These are phyloP conservation scores for Amphilophus citrinellus DNA, from an alignment of 2,113 vertebrate species.

Conservation along the genomic window DNA sequence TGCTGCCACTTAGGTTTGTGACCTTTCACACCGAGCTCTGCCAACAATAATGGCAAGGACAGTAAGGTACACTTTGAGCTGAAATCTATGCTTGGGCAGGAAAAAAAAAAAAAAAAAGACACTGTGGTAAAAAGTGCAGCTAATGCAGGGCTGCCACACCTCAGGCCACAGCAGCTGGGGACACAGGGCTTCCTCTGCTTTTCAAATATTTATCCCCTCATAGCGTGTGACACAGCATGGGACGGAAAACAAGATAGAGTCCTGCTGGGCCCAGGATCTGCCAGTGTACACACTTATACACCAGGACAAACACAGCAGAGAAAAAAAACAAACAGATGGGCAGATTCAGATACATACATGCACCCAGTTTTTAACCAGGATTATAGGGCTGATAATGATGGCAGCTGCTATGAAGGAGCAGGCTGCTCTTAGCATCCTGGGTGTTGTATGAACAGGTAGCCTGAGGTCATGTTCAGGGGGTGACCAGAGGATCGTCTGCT, in stretches of 20 bases:
- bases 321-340: conserved; percentile 48
- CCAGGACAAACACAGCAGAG: conserved; percentile 35
- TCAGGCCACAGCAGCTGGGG: conserved; percentile 40
- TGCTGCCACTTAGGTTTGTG: conserved; percentile 59
- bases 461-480: conserved; percentile 41
- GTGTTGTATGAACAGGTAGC: conserved; percentile 32
- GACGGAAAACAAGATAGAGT: conserved; percentile 60
- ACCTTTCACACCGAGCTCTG: conserved; percentile 62
- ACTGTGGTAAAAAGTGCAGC: conserved; percentile 34
- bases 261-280: conserved; percentile 44
- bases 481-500: conserved; percentile 22
- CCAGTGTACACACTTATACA: conserved; percentile 50
- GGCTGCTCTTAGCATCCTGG: conserved; percentile 13
- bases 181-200: conserved; percentile 59
- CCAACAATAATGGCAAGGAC: conserved; percentile 50
- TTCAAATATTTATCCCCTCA: conserved; percentile 77
- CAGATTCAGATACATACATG: conserved; percentile 32
- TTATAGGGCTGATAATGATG: conserved; percentile 3
- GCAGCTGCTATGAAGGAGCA: conserved; percentile 9
- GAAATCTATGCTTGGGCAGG: conserved; percentile 46
- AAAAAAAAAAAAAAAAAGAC: background rate
- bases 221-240: conserved; percentile 62
- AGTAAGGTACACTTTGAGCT: conserved; percentile 21
- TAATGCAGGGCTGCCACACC: conserved; percentile 39
- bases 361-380: background rate